Conservation (phyloP, 2,797 vertebrate genomes). For the Alauda arvensis region DNA sequence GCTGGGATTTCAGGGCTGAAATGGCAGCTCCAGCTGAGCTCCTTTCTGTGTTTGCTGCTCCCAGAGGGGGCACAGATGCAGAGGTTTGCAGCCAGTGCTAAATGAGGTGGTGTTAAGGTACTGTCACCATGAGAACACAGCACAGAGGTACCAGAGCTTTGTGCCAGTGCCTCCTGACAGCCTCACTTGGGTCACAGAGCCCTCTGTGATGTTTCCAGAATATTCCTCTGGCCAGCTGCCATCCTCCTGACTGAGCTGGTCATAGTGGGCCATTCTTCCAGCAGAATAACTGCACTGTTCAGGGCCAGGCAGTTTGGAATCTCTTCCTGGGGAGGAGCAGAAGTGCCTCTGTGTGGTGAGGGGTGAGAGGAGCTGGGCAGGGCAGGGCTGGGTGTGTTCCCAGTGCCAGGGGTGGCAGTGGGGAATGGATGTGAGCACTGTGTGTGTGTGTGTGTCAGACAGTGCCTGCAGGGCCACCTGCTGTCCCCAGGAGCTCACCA, state of each 20-base stretch:
- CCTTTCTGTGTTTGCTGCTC: neutral
- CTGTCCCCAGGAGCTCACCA: neutral
- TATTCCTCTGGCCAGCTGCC: neutral
- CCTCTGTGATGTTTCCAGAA: neutral
- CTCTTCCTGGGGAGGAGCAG: neutral
- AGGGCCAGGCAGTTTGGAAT: neutral
- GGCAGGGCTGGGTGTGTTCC: neutral
- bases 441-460: fast-evolving
- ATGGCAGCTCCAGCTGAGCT: neutral
- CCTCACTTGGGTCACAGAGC: neutral
- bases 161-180: neutral
- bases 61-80: neutral
- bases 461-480: fast-evolving
- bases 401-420: fast-evolving
- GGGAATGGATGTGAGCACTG: neutral
- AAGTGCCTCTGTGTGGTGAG: neutral
- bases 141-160: neutral
- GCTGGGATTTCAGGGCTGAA: neutral
- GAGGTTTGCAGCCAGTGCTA: neutral
- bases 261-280: conserved; percentile 17
- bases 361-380: neutral
- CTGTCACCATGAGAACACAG: neutral
- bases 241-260: neutral
- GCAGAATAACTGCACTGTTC: neutral
- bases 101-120: neutral